Conservation (phyloP, 2,797 vertebrate species). For the Coregonus sp. region DNA sequence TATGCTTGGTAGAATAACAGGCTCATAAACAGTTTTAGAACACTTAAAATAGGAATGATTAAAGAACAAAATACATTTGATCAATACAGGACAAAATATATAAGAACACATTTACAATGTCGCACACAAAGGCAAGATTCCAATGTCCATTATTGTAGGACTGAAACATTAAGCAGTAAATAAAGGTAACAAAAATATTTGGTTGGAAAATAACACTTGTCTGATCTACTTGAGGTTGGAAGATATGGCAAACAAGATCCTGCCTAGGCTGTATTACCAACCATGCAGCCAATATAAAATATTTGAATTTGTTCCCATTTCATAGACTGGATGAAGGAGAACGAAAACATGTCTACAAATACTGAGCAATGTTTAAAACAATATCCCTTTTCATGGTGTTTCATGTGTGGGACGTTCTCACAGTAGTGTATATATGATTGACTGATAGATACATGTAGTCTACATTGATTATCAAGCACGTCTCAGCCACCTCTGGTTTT, state of each 20-base stretch:
- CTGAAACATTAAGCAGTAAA: conserved; percentile 13
- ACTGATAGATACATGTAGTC: background rate
- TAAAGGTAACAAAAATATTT: background rate
- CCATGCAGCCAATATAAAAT: background rate
- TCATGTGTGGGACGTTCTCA: background rate
- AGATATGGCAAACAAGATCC: background rate
- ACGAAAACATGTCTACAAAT: background rate
- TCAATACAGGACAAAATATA: background rate
- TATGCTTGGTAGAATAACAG: background rate
- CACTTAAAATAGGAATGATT: background rate
- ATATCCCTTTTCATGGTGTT: conserved; percentile 14
- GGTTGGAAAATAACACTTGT: background rate
- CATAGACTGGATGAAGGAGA: background rate
- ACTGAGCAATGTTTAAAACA: background rate
- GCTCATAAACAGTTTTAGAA: background rate
- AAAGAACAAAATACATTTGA: conserved; percentile 14
- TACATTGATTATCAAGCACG: conserved; percentile 1
- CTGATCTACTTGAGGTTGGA: background rate
- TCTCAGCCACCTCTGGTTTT: background rate
- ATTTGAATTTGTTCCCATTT: conserved; percentile 5
- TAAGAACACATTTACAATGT: background rate
- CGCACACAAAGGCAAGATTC: background rate
- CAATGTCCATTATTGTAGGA: background rate
- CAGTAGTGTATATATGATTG: background rate
- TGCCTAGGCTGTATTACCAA: background rate